phyloP scores from a whole-genome alignment of 2,888 invertebrate genomes.

The Psococerastis gibbosa region DNA sequence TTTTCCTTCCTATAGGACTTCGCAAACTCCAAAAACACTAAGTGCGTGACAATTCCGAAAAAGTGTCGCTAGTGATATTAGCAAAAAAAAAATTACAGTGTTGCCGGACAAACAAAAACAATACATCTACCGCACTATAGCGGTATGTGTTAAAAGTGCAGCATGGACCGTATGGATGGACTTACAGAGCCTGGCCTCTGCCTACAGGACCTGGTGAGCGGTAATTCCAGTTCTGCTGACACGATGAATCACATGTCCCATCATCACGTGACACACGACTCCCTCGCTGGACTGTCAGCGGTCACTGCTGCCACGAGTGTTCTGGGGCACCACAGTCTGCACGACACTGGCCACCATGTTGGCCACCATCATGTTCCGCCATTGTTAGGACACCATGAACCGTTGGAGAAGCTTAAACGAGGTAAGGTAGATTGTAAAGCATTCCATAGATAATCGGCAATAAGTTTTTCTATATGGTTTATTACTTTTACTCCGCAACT shows the following conservation, averaged over 20 bases:
- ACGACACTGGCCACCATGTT: constrained; percentile 28
- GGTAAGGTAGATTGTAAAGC: too few relatives aligned
- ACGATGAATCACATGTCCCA: constrained; percentile 12
- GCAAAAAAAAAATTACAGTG: too few relatives aligned
- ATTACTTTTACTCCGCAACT: background rate
- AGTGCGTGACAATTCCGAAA: too few relatives aligned
- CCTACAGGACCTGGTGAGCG: constrained; percentile 50
- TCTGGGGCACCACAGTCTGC: constrained; percentile 30
- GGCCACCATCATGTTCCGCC: constrained; percentile 26
- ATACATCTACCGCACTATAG: too few relatives aligned
- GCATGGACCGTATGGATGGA: constrained; percentile 47
- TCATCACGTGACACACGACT: constrained; percentile 12
- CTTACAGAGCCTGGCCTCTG: constrained; percentile 50
- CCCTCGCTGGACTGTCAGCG: constrained; percentile 6
- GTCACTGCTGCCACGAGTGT: constrained; percentile 15
- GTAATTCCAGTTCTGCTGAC: constrained; percentile 20
- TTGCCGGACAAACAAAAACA: too few relatives aligned
- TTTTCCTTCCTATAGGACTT: too few relatives aligned
- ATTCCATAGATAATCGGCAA: too few relatives aligned
- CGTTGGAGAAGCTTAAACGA: constrained; percentile 60
- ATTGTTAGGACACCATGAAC: constrained; percentile 49
- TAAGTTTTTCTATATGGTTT: background rate
- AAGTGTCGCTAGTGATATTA: too few relatives aligned
- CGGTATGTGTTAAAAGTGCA: too few relatives aligned
- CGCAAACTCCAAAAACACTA: too few relatives aligned